These are phyloP conservation scores for Dicycla oo DNA, from an alignment of 2,888 invertebrate genomes.

Conservation along the genomic window DNA sequence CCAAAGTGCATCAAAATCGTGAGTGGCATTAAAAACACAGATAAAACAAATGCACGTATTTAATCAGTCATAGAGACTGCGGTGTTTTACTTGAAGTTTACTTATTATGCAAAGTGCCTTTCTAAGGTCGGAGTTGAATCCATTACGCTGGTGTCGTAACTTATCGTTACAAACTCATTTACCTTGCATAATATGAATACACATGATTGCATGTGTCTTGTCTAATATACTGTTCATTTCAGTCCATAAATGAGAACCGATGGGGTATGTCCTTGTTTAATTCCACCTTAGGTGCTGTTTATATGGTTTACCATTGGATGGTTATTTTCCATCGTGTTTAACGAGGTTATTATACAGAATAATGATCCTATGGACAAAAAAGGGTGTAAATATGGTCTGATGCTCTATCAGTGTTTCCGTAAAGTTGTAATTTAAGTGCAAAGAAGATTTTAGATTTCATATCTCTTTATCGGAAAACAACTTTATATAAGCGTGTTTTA, in stretches of 20 bases:
- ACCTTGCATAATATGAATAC: slow-evolving; percentile 71
- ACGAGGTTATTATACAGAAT: slow-evolving; percentile 20
- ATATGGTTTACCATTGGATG: slow-evolving; percentile 7
- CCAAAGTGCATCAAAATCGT: slow-evolving; percentile 21
- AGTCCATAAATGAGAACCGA: slow-evolving; percentile 50
- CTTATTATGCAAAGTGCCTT: slow-evolving; percentile 71
- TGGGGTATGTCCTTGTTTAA: slow-evolving; percentile 37
- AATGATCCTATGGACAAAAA: not conserved
- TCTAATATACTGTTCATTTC: slow-evolving; percentile 51
- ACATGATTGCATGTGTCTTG: slow-evolving; percentile 65
- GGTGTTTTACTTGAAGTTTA: slow-evolving; percentile 49
- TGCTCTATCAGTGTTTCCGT: slow-evolving; percentile 28
- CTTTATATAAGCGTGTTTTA: slow-evolving; percentile 22
- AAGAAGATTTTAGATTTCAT: slow-evolving; percentile 34
- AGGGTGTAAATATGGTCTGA: too few relatives aligned
- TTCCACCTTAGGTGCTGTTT: slow-evolving; percentile 18
- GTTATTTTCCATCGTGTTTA: not conserved
- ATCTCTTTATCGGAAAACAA: slow-evolving; percentile 31
- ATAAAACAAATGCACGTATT: slow-evolving; percentile 34
- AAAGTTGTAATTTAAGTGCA: slow-evolving; percentile 39
- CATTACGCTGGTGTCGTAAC: slow-evolving; percentile 69
- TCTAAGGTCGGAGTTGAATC: slow-evolving; percentile 79
- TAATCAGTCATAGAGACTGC: slow-evolving; percentile 19
- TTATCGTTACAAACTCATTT: slow-evolving; percentile 71
- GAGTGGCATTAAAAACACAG: slow-evolving; percentile 30